These are phyloP conservation scores for Vultur gryphus DNA, from an alignment of 2,797 vertebrate genomes.

Conservation along the genomic window DNA sequence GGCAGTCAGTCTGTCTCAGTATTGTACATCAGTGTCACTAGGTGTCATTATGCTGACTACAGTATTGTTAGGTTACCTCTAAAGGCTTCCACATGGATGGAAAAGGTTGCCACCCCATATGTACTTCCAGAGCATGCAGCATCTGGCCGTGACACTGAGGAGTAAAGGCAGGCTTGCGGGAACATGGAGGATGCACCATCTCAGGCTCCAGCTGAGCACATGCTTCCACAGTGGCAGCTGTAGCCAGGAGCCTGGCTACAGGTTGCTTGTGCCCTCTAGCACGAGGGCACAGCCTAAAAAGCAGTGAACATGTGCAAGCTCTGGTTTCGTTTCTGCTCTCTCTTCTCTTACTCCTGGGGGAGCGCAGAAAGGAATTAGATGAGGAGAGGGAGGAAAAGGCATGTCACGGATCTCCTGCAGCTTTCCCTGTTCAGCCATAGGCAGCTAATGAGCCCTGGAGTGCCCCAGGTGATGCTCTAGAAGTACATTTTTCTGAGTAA, in stretches of 20 bases:
- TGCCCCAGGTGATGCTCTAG: neutral
- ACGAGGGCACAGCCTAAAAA: neutral
- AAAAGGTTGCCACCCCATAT: neutral
- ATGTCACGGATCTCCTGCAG: accelerated
- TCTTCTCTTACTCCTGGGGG: neutral
- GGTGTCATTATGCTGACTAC: neutral
- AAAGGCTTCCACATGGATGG: neutral
- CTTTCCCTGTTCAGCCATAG: neutral
- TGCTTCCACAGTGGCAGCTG: neutral
- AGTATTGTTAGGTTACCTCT: neutral
- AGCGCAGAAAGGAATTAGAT: neutral
- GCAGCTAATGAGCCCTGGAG: neutral
- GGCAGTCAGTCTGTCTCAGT: neutral
- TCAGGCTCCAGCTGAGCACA: accelerated
- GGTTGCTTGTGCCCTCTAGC: neutral
- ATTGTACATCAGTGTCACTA: neutral
- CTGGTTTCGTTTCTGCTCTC: neutral
- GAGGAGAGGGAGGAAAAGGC: neutral
- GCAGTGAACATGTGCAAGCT: neutral
- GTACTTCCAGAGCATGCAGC: neutral
- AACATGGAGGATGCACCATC: neutral
- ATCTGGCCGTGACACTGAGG: accelerated
- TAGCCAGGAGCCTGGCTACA: neutral
- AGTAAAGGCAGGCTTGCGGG: neutral
- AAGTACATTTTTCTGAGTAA: neutral